Base-by-base conservation (phyloP, 2,797 vertebrate species). In the Vespertilio murinus region DNA sequence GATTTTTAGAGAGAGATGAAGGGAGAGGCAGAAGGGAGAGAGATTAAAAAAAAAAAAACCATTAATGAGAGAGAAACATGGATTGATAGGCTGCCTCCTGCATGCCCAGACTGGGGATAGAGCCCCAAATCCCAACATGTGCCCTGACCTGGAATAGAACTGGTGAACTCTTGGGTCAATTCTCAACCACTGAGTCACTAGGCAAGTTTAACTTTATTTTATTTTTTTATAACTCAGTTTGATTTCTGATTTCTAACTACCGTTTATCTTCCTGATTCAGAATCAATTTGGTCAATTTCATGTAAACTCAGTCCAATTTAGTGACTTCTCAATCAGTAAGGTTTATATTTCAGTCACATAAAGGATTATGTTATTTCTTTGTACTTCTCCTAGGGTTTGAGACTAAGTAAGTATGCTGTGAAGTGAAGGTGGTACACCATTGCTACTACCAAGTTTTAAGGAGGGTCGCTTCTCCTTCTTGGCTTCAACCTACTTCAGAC, bases 211-310 rank as follows among this genome's bases (percentile, higher is more conserved):
- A 61, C 13, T 61, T 59, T 30, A 61, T 59, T 80, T n/a, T n/a
- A n/a, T 33, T 59, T 91, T 59, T 93, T 87, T 93, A 47, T 33
- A 61, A 86, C 11, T 80, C 17, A 22, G 13, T 89, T 92, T 75
- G 18, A 80, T 75, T 80, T 95, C 45, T 33, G 0, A 84, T 61
- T 88, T n/a, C 1, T 59, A 94, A 59, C 42, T 93, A 54, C 52
- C 22, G 20, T 54, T 20, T 4, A 25, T 52, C 25, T 49, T 6
- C 33, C n/a, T 56, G 20, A 47, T 52, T 82, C 28, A 61, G 22
- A 81, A 69, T 85, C 25, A 93, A 6, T 65, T 59, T 71, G 59
- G 5, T 82, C 17, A 79, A 16, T 73, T 88, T 85, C 80, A 61
- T 16, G 52, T 59, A 80, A 69, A 91, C 16, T 74, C 22, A 74